Base-by-base conservation (phyloP, 2,797 vertebrate species). In the Vespertilio murinus region DNA sequence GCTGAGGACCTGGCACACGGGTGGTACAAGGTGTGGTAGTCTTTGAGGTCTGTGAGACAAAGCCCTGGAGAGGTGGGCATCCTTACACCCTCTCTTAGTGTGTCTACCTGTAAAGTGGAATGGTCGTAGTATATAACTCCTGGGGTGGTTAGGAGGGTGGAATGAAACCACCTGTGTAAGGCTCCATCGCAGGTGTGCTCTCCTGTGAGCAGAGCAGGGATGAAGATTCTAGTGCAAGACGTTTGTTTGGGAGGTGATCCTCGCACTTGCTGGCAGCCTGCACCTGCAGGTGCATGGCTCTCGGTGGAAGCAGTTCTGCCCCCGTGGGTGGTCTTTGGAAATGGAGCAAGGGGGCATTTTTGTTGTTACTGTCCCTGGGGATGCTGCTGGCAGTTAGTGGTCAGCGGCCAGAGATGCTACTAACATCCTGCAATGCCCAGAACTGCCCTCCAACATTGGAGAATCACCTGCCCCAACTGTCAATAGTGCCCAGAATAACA, bases 401-500 rank as follows among this genome's bases (percentile, higher is more conserved):
- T 69, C n/a, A 16, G 70, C 8, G 70, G 18, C 59, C 30, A 69
- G 64, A 12, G 35, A 38, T 47, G 30, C 67, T 67, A 8, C 56
- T 54, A 16, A 16, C 6, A 12, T 38, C n/a, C 64, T 3, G 3
- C 42, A 25, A 0, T n/a, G 56, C 38, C 42, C 1, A 23, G 42
- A 70, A 64, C 3, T 4, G 30, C 35, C 4, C 40, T 0, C 82
- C 23, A 7, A 3, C 49, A 9, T 7, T 47, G 13, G 73, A 42
- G n/a, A 14, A 12, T 3, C 14, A 42, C 40, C 40, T 59, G 22
- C 28, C 54, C 52, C 47, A 3, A 17, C 38, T 9, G 69, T 33
- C 42, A 30, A 3, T 1, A 40, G 16, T 0, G 0, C 33, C 42
- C 82, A 16, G n/a, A 13, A 13, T 22, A 64, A 25, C 73, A 17